Evolutionary conservation across 2,797 vertebrate genomes (phyloP).

Genomic region (Acipenser oxyrinchus): DNA sequence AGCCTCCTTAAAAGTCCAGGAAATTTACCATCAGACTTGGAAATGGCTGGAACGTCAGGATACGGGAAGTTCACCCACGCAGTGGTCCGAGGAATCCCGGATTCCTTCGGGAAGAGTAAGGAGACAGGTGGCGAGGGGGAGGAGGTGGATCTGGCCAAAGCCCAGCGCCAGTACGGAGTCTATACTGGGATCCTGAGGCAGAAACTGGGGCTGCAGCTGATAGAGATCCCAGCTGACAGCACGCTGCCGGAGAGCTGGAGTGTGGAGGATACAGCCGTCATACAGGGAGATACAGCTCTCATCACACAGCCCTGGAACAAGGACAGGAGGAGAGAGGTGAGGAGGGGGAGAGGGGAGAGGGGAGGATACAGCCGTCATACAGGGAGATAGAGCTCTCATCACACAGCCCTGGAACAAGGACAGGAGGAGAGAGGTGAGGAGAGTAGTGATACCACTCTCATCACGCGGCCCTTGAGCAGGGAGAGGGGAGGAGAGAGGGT

Average conservation of each 20-base stretch:
- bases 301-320: conserved; percentile 74
- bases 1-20: too few relatives aligned
- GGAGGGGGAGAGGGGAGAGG: too few relatives aligned
- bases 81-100: conserved; percentile 74
- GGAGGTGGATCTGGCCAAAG: conserved; percentile 73
- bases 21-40: too few relatives aligned
- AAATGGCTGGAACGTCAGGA: conserved; percentile 57
- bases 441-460: too few relatives aligned
- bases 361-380: too few relatives aligned
- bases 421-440: too few relatives aligned
- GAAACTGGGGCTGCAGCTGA: conserved; percentile 81
- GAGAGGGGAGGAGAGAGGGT: too few relatives aligned
- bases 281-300: conserved; percentile 80
- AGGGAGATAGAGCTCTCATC: too few relatives aligned
- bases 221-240: conserved; percentile 74
- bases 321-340: conserved; percentile 74
- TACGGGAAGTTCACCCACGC: conserved; percentile 82
- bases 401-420: too few relatives aligned
- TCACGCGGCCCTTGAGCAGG: too few relatives aligned
- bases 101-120: conserved; percentile 54
- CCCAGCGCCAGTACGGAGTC: conserved; percentile 81
- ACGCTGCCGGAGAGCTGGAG: conserved; percentile 72
- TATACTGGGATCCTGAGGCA: conserved; percentile 80
- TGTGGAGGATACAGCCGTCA: conserved; percentile 75
- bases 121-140: conserved; percentile 34